Evolutionary conservation across 2,113 vertebrate species (phyloP).

Genomic region (Coregonus clupeaformis): DNA sequence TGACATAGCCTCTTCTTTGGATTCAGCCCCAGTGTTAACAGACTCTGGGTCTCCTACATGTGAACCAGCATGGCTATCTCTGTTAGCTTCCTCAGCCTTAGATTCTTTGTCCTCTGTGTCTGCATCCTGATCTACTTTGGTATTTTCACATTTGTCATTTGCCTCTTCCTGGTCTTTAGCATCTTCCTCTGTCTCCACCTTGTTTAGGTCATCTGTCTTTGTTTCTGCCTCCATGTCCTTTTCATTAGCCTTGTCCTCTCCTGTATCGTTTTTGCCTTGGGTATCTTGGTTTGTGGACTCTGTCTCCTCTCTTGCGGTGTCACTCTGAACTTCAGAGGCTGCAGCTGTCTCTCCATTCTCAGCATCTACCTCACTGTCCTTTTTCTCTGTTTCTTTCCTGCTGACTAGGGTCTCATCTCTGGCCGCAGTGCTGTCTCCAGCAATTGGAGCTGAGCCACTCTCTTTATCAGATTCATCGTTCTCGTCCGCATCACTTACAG

Average conservation of each 20-base stretch:
- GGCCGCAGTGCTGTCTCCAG: neutral
- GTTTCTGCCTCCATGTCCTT: slow-evolving; percentile 15
- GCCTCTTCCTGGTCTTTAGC: slow-evolving; percentile 3
- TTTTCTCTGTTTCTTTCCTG: slow-evolving; percentile 7
- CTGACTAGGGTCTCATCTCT: neutral
- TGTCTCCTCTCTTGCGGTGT: neutral
- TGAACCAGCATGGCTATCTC: slow-evolving; percentile 15
- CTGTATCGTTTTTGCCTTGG: neutral
- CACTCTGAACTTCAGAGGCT: neutral
- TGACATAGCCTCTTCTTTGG: slow-evolving; percentile 13
- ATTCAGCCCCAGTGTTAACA: neutral
- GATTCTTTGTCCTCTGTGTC: neutral
- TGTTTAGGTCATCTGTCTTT: neutral
- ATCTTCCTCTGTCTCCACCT: slow-evolving; percentile 7
- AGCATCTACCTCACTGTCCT: slow-evolving; percentile 34
- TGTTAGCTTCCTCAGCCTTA: neutral
- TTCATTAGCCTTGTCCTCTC: neutral
- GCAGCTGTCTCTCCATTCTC: slow-evolving; percentile 51
- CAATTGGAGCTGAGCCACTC: neutral
- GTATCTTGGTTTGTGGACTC: slow-evolving; percentile 7
- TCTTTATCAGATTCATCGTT: neutral
- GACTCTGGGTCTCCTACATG: slow-evolving; percentile 4
- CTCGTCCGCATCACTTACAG: neutral
- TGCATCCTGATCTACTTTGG: slow-evolving; percentile 3
- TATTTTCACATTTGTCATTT: slow-evolving; percentile 1